These are phyloP conservation scores for Meteorus sp. DNA, from an alignment of 1,140 invertebrate species.

Conservation along the genomic window DNA sequence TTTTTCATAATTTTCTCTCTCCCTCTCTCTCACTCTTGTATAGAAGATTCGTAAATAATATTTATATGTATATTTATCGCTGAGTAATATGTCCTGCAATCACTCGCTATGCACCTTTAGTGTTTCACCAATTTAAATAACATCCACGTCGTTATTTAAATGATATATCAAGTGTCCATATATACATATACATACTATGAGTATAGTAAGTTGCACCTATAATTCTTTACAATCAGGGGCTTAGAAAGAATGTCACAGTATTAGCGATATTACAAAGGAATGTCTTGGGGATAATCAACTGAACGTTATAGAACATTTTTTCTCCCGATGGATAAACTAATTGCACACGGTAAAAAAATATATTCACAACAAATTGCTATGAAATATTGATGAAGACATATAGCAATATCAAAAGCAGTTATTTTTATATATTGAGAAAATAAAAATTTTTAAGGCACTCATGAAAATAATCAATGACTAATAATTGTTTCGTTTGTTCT, in stretches of 20 bases:
- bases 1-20: too few relatives aligned
- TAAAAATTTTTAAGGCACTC: too few relatives aligned
- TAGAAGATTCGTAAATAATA: background rate
- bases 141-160: background rate
- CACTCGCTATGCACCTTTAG: background rate
- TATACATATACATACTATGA: background rate
- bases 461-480: too few relatives aligned
- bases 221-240: background rate
- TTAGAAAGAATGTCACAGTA: conserved; percentile 50
- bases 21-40: too few relatives aligned
- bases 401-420: too few relatives aligned
- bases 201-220: background rate
- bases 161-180: background rate
- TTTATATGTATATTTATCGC: background rate
- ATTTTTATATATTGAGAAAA: too few relatives aligned
- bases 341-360: background rate
- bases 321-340: conserved; percentile 1
- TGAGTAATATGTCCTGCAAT: conserved; percentile 18
- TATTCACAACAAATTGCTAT: too few relatives aligned
- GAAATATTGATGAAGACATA: too few relatives aligned
- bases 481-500: too few relatives aligned
- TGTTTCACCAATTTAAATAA: background rate
- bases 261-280: conserved; percentile 52
- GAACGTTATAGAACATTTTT: conserved; percentile 2
- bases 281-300: conserved; percentile 44